Conservation (phyloP, 2,888 invertebrate genomes). For the Macropis europaea region DNA sequence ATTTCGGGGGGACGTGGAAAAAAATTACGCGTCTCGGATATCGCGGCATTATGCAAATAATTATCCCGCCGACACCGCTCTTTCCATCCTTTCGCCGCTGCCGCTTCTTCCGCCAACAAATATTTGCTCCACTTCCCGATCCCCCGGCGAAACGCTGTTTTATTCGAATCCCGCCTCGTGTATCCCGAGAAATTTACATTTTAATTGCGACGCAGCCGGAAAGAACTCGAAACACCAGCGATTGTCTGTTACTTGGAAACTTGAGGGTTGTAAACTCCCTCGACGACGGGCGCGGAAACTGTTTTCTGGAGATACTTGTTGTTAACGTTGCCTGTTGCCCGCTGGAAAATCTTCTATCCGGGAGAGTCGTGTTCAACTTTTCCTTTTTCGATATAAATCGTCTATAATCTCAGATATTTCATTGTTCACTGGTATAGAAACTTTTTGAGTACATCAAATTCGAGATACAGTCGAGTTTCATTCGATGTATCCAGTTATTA, state of each 20-base stretch:
- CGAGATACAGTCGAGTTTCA: too few species aligned
- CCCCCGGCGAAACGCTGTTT: conserved; percentile 8
- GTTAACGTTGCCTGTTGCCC: too few species aligned
- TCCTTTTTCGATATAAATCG: too few species aligned
- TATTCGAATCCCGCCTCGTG: conserved; percentile 11
- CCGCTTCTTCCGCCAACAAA: conserved; percentile 19
- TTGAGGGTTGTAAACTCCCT: neutral
- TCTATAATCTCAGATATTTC: too few species aligned
- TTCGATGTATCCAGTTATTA: too few species aligned
- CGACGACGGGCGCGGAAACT: neutral
- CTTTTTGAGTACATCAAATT: too few species aligned
- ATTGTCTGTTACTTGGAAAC: conserved; percentile 22
- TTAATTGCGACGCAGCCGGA: conserved; percentile 25
- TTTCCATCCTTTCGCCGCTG: conserved; percentile 32
- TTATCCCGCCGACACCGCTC: conserved; percentile 33
- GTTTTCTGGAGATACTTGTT: too few species aligned
- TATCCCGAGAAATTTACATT: conserved; percentile 37
- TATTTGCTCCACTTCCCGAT: conserved; percentile 25
- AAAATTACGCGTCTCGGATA: conserved; percentile 12
- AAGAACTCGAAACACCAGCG: neutral
- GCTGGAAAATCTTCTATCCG: neutral
- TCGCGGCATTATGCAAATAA: conserved; percentile 40
- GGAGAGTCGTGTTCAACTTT: too few species aligned
- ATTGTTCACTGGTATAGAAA: too few species aligned
- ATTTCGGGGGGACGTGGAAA: too few species aligned